These are phyloP conservation scores for Paedocypris micromegethes DNA, from an alignment of 2,797 vertebrate species.

Conservation along the genomic window DNA sequence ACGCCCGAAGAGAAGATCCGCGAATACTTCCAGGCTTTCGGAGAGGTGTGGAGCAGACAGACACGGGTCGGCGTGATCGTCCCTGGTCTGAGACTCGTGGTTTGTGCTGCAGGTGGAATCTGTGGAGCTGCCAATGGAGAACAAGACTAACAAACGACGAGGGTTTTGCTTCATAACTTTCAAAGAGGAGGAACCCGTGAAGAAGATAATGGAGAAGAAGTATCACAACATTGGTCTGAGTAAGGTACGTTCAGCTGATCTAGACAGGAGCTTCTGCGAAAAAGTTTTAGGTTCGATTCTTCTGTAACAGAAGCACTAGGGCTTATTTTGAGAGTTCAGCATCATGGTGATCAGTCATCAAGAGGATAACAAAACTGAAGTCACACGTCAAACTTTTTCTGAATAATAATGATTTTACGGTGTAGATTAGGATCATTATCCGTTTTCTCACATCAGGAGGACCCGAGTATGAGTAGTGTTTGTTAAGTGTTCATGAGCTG, in stretches of 20 bases:
- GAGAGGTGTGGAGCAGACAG: conserved; percentile 74
- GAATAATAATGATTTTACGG: too few relatives aligned
- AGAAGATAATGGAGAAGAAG: conserved; percentile 98
- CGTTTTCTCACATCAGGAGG: too few relatives aligned
- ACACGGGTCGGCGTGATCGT: background rate
- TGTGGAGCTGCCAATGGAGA: conserved; percentile 97
- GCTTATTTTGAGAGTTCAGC: too few relatives aligned
- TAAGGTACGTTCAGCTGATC: conserved; percentile 73
- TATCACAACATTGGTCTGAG: conserved; percentile 97
- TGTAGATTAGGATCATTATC: too few relatives aligned
- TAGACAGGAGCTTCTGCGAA: too few relatives aligned
- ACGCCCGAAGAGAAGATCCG: conserved; percentile 97
- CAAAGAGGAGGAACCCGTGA: conserved; percentile 94
- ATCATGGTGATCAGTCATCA: too few relatives aligned
- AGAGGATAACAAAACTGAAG: too few relatives aligned
- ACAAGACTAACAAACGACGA: conserved; percentile 96
- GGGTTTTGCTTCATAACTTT: conserved; percentile 99
- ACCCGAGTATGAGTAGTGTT: too few relatives aligned
- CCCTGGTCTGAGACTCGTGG: background rate
- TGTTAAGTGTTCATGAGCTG: too few relatives aligned
- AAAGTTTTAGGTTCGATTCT: too few relatives aligned
- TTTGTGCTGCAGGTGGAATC: conserved; percentile 81
- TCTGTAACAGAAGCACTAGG: too few relatives aligned
- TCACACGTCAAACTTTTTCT: too few relatives aligned
- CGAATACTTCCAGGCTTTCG: conserved; percentile 92